A percentile compares a stretch with the other conserved stretches of the same genome.
Evolutionary conservation across 1,140 invertebrate species (phyloP).

Genomic region (Sitophilus oryzae): DNA sequence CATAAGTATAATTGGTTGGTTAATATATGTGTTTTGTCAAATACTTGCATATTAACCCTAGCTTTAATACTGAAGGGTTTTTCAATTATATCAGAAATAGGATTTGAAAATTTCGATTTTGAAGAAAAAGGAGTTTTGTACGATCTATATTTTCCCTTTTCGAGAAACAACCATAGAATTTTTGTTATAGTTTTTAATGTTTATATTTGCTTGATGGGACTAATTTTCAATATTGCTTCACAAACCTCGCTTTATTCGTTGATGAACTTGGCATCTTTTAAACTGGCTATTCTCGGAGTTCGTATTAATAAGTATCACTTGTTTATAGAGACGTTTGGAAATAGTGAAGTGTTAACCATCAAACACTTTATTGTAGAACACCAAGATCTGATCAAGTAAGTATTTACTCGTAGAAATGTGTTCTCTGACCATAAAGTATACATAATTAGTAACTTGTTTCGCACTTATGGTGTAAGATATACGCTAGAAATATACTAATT

Average conservation of each 20-base stretch:
- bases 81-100: neutral
- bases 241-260: neutral
- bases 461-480: no score
- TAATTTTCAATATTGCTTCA: neutral
- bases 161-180: neutral
- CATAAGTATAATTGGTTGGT: neutral
- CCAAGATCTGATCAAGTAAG: neutral
- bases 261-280: neutral
- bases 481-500: no score
- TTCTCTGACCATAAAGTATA: no score
- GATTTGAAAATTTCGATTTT: neutral
- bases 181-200: neutral
- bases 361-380: neutral
- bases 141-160: neutral
- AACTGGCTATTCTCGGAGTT: neutral
- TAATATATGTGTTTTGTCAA: neutral
- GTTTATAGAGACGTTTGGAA: neutral
- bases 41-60: neutral
- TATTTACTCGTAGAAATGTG: no score
- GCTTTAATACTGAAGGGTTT: neutral
- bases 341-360: neutral
- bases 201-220: neutral
- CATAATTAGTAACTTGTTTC: no score
- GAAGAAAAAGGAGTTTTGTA: neutral
- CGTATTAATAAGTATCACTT: neutral